Evolutionary conservation across 2,113 vertebrate species (phyloP).

Genomic region (Sturnira hondurensis): DNA sequence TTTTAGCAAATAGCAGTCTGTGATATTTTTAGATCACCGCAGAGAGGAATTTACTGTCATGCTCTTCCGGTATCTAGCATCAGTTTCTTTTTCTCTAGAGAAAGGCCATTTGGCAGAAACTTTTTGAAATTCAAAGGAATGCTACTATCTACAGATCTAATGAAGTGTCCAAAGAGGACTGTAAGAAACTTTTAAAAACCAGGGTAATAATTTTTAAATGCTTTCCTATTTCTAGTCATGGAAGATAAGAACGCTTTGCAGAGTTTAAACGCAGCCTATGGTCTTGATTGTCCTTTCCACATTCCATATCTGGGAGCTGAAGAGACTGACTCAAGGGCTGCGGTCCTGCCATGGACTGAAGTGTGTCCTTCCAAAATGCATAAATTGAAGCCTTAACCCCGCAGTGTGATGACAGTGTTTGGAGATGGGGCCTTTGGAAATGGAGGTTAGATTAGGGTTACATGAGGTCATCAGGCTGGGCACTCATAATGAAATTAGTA

Average conservation of each 20-base stretch:
- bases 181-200: neutral
- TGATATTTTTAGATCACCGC: conserved; percentile 42
- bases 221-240: neutral
- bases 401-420: neutral
- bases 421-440: neutral
- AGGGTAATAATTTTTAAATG: neutral
- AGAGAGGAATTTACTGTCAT: conserved; percentile 3
- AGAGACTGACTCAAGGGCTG: neutral
- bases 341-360: neutral
- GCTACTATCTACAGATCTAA: neutral
- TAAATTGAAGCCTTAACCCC: neutral
- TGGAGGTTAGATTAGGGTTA: neutral
- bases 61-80: neutral
- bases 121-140: neutral
- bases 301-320: neutral
- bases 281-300: neutral
- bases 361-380: neutral
- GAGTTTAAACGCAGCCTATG: neutral
- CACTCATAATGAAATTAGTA: neutral
- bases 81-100: neutral
- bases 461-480: neutral
- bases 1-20: neutral
- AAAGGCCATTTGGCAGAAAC: neutral
- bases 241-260: neutral
- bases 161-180: neutral